Evolutionary conservation across 2,888 invertebrate species (phyloP).

Genomic region (Bimastos eiseni): DNA sequence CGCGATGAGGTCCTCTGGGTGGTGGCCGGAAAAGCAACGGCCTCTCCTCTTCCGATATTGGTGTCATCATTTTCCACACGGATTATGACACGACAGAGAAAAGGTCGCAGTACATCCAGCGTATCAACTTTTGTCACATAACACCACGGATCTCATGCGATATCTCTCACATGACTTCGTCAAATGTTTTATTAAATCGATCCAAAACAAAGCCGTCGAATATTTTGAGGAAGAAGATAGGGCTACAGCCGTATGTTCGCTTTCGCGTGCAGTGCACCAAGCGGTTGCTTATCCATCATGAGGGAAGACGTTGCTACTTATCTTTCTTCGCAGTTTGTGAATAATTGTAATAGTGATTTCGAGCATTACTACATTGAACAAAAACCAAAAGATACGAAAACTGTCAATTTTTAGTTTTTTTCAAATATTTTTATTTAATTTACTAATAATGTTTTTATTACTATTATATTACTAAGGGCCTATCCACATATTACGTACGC

Average conservation of each 20-base stretch:
- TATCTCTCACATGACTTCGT: constrained; percentile 2
- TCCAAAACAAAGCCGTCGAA: not conserved
- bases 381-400: too few species aligned
- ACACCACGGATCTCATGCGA: not conserved
- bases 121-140: not conserved
- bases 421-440: too few species aligned
- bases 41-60: constrained; percentile 9
- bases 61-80: not conserved
- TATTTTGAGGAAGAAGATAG: not conserved
- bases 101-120: not conserved
- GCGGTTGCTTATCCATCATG: not conserved
- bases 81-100: not conserved
- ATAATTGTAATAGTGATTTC: too few species aligned
- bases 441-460: too few species aligned
- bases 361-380: too few species aligned
- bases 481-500: too few species aligned
- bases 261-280: not conserved
- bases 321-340: not conserved
- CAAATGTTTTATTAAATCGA: not conserved
- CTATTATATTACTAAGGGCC: too few species aligned
- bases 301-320: not conserved
- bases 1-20: not conserved
- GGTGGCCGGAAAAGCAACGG: not conserved
- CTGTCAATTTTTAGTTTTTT: too few species aligned
- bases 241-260: not conserved